A percentile compares a stretch with the other conserved stretches of the same genome.
Evolutionary conservation across 1,140 invertebrate genomes (phyloP).

Genomic region (Aphis gossypii): DNA sequence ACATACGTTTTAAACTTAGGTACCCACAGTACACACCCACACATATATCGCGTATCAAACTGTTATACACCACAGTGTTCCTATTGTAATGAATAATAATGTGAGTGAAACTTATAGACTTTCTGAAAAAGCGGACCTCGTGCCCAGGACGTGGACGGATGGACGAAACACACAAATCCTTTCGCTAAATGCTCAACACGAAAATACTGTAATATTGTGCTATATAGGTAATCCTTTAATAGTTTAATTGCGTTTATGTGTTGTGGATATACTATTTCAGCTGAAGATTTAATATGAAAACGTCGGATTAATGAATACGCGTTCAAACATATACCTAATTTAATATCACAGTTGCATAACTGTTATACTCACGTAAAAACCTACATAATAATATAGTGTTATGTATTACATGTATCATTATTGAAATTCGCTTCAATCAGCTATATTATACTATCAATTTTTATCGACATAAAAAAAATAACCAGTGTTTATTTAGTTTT

Average conservation of each 20-base stretch:
- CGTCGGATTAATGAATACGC: constrained; percentile 4
- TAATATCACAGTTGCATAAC: background rate
- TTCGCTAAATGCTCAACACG: background rate
- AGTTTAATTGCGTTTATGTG: constrained; percentile 45
- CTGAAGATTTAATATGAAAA: constrained; percentile 32
- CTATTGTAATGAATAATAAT: background rate
- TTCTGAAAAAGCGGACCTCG: background rate
- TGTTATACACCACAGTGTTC: background rate
- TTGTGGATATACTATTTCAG: background rate
- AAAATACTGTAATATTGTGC: background rate
- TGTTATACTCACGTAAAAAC: background rate
- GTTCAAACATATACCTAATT: background rate
- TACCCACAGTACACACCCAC: too few species aligned
- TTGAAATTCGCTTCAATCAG: background rate
- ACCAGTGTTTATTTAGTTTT: background rate
- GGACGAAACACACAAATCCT: constrained; percentile 25
- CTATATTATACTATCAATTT: background rate
- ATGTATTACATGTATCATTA: background rate
- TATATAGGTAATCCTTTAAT: constrained; percentile 14
- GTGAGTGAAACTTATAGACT: background rate
- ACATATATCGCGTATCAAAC: background rate
- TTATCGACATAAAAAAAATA: background rate
- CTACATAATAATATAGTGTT: background rate
- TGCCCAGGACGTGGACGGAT: background rate
- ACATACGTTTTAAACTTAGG: background rate